Conservation (phyloP, 2,888 invertebrate genomes). For the Deroplatys truncata region DNA sequence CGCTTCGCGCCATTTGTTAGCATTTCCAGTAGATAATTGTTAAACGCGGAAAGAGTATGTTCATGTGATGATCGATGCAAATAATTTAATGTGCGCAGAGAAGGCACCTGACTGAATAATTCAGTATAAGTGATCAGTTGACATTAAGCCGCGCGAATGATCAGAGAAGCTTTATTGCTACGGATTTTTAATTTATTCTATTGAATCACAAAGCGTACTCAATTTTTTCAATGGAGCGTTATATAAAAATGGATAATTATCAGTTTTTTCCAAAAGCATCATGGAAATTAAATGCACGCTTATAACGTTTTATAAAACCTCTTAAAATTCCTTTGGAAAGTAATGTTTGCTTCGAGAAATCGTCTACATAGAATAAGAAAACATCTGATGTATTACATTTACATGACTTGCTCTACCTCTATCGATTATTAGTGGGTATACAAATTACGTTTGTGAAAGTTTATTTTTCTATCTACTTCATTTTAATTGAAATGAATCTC, state of each 20-base stretch:
- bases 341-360: too few species aligned
- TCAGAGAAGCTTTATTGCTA: not conserved
- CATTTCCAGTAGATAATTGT: not conserved
- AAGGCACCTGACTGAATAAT: not conserved
- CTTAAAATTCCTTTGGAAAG: too few species aligned
- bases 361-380: too few species aligned
- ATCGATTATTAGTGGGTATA: too few species aligned
- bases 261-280: too few species aligned
- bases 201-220: not conserved
- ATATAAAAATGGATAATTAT: not conserved
- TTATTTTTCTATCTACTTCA: too few species aligned
- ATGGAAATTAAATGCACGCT: too few species aligned
- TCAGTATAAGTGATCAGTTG: not conserved
- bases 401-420: too few species aligned
- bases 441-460: too few species aligned
- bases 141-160: not conserved
- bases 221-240: not conserved
- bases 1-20: not conserved
- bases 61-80: not conserved
- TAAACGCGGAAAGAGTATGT: not conserved
- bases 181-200: not conserved
- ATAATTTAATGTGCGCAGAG: not conserved
- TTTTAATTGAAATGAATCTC: too few species aligned
- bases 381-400: too few species aligned
- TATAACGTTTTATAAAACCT: too few species aligned